Evolutionary conservation across 2,888 invertebrate species (phyloP).

Genomic region (Pycnomerus fuliginosus): DNA sequence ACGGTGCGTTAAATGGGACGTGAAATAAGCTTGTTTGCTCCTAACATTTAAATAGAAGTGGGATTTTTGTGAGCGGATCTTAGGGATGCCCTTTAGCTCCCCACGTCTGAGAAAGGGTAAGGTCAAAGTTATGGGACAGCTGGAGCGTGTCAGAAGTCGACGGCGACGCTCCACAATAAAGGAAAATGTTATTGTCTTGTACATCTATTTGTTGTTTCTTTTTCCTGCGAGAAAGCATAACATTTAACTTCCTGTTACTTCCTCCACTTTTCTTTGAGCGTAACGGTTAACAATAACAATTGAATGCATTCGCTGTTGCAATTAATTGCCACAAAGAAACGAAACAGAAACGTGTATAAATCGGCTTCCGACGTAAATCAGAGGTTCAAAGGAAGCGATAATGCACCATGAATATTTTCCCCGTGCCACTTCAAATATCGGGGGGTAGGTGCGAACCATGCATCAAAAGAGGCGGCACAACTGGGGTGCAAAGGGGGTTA

Average conservation of each 20-base stretch:
- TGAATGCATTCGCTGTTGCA: too few species aligned
- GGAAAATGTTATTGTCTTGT: conserved; percentile 33
- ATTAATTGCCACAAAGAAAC: too few species aligned
- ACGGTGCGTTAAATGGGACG: too few species aligned
- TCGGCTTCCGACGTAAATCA: conserved; percentile 10
- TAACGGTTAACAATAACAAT: too few species aligned
- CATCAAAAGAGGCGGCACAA: conserved; percentile 39
- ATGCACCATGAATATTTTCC: conserved; percentile 40
- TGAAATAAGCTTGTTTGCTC: too few species aligned
- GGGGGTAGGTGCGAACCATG: conserved; percentile 40
- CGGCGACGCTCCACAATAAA: too few species aligned
- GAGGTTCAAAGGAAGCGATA: conserved; percentile 31
- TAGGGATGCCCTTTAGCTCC: conserved; percentile 32
- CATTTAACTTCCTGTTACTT: conserved; percentile 26
- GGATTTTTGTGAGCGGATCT: too few species aligned
- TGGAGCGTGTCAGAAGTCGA: conserved; percentile 33
- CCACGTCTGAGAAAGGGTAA: conserved; percentile 25
- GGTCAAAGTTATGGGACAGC: conserved; percentile 30
- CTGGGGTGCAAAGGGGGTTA: conserved; percentile 31
- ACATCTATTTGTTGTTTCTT: conserved; percentile 37
- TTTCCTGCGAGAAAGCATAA: conserved; percentile 27
- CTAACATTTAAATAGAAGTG: too few species aligned
- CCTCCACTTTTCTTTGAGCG: too few species aligned
- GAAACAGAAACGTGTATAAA: too few species aligned
- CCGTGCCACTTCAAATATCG: conserved; percentile 34